Evolutionary conservation across 1,140 invertebrate species (phyloP), one percentile per base, ranked within the genome.

Genomic region (Meloidogyne floridensis): DNA sequence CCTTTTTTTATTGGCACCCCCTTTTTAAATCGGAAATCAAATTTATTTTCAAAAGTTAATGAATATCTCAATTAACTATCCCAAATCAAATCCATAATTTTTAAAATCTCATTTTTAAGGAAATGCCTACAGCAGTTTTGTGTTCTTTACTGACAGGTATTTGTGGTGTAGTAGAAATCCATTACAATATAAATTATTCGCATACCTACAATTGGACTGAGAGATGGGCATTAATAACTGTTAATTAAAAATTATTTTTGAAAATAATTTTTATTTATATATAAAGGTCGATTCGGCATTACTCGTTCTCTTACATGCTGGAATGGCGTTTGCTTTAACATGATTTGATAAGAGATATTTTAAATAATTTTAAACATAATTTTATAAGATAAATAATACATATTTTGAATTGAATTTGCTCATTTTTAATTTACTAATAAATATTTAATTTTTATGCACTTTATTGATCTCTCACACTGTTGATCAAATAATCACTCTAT

Each of bases 141-240:
- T 84, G 78, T 59, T 81, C 84, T 20, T 51, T 84, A 43, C 10
- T 84, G 53, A 75, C 78, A 8, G 84, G 84, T 42, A 75, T 85
- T 43, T 77, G 74, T 72, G 83, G 83, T 20, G 84, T 85, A 10
- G 77, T 85, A 15, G 84, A 85, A 76, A 86, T 85, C 18, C 84
- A 85, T 65, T 85, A 86, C 72, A 85, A 75, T 78, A 86, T 86
- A 18, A 82, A 85, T 59, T 86, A 86, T 47, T 42, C 81, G 5
- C 56, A 79, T 51, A 54, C 80, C 75, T 43, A 65, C n/a, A 70
- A 83, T 42, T 85, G 78, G 79, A 84, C 80, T 15, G 80, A 85
- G 69, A 85, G 87, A 76, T 85, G 84, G 84, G 75, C 84, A 20
- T 72, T 86, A 15, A 82, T 79, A 5, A 80, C 84, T 18, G 82